Conservation (phyloP, 2,888 invertebrate genomes). For the Drosophila acutilabella region DNA sequence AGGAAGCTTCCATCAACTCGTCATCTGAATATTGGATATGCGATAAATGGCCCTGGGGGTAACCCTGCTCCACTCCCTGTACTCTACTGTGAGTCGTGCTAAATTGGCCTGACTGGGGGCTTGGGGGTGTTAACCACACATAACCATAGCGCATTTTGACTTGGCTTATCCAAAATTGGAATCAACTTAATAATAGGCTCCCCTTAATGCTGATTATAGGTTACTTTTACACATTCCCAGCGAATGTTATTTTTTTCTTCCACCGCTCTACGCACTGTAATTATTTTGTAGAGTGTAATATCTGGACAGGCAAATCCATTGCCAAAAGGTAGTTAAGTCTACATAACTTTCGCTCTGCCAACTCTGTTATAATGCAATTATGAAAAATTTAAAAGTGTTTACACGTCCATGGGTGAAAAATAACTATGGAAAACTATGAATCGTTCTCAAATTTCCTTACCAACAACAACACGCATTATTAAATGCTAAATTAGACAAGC, state of each 20-base stretch:
- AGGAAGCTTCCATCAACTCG: slow-evolving; percentile 69
- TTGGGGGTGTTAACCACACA: slow-evolving; percentile 66
- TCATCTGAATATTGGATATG: slow-evolving; percentile 32
- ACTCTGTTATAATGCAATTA: background rate
- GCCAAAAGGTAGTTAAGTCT: slow-evolving; percentile 14
- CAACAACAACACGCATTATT: background rate
- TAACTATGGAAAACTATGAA: background rate
- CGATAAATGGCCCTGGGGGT: slow-evolving; percentile 20
- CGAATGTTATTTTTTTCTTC: slow-evolving; percentile 49
- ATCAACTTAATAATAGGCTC: slow-evolving; percentile 77
- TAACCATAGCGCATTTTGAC: slow-evolving; percentile 37
- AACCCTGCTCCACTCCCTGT: background rate
- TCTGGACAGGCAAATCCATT: slow-evolving; percentile 3
- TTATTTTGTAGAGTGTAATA: slow-evolving; percentile 43
- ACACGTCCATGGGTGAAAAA: slow-evolving; percentile 2
- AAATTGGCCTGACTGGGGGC: slow-evolving; percentile 37
- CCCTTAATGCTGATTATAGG: slow-evolving; percentile 70
- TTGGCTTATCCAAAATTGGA: slow-evolving; percentile 73
- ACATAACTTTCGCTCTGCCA: slow-evolving; percentile 55
- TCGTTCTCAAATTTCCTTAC: background rate
- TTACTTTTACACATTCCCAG: slow-evolving; percentile 39
- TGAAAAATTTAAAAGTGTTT: slow-evolving; percentile 7
- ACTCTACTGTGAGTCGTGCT: slow-evolving; percentile 60
- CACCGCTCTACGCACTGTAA: slow-evolving; percentile 64
- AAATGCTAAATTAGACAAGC: background rate